These are phyloP conservation scores for Beroe ovata DNA, from an alignment of 37 sponge, comb jelly and placozoan species.

Conservation along the genomic window DNA sequence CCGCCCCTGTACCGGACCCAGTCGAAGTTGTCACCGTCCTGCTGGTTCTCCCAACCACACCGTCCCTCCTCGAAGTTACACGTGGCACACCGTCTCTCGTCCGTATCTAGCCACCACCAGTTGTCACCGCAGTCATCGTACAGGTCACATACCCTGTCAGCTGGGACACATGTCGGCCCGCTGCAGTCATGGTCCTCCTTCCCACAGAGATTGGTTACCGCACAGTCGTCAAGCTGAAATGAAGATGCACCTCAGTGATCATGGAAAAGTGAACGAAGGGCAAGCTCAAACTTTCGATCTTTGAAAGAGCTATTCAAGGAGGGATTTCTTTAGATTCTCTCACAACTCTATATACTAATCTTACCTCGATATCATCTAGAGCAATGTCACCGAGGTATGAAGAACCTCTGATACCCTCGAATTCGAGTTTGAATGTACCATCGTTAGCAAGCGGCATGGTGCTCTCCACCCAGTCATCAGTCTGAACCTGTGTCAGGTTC, in stretches of 20 bases:
- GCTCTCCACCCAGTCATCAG: slow-evolving; percentile 51
- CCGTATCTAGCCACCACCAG: slow-evolving; percentile 68
- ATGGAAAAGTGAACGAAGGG: too few species aligned
- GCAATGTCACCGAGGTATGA: slow-evolving; percentile 68
- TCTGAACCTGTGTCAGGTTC: background rate
- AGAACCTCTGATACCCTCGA: slow-evolving; percentile 65
- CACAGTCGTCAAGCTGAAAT: slow-evolving; percentile 61
- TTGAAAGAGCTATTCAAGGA: too few species aligned
- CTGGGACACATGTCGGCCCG: slow-evolving; percentile 57
- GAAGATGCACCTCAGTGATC: too few species aligned
- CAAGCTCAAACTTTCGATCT: too few species aligned
- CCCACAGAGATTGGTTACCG: background rate
- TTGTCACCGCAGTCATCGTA: slow-evolving; percentile 65
- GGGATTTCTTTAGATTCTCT: too few species aligned
- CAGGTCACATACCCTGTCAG: slow-evolving; percentile 62
- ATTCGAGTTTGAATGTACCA: slow-evolving; percentile 46
- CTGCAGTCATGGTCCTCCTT: slow-evolving; percentile 59
- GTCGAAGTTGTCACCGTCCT: slow-evolving; percentile 65
- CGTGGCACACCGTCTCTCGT: slow-evolving; percentile 55
- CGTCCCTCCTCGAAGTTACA: slow-evolving; percentile 68
- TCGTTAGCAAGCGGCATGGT: slow-evolving; percentile 37
- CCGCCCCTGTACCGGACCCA: slow-evolving; percentile 56
- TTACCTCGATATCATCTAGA: slow-evolving; percentile 68
- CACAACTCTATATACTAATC: too few species aligned
- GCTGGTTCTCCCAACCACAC: slow-evolving; percentile 68